These are phyloP conservation scores for Campoplex nolae DNA, from an alignment of 2,888 invertebrate genomes.

Conservation along the genomic window DNA sequence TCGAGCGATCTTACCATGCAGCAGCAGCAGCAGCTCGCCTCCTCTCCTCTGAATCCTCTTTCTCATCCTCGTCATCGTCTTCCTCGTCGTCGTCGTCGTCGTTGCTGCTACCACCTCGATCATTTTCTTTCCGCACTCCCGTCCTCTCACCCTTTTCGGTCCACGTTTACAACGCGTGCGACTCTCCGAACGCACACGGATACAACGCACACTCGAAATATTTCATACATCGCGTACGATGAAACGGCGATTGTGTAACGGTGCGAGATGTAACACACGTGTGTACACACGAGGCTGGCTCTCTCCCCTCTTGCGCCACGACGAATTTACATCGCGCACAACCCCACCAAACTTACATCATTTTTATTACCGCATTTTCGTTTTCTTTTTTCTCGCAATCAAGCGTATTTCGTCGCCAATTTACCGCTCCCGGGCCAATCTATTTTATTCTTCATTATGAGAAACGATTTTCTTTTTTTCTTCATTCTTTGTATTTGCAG, in stretches of 20 bases:
- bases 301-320: too few relatives aligned
- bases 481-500: too few relatives aligned
- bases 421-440: too few relatives aligned
- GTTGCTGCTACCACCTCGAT: slow-evolving; percentile 49
- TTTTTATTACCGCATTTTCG: too few relatives aligned
- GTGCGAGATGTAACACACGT: slow-evolving; percentile 45
- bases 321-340: slow-evolving; percentile 10
- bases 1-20: neutral
- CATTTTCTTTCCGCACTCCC: slow-evolving; percentile 37
- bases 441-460: neutral
- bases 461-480: too few relatives aligned
- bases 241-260: slow-evolving; percentile 61
- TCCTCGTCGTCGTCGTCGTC: slow-evolving; percentile 24
- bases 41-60: neutral
- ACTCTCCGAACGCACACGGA: slow-evolving; percentile 12
- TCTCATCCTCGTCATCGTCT: slow-evolving; percentile 24
- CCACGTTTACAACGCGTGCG: slow-evolving; percentile 13
- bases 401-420: too few relatives aligned
- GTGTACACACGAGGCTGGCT: slow-evolving; percentile 20
- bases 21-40: too few relatives aligned
- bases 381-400: neutral
- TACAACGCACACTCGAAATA: neutral
- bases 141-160: slow-evolving; percentile 49
- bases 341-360: neutral
- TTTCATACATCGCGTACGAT: slow-evolving; percentile 16